Base-by-base conservation (phyloP, 2,797 vertebrate genomes). In the Triplophysa yarkandensis region DNA sequence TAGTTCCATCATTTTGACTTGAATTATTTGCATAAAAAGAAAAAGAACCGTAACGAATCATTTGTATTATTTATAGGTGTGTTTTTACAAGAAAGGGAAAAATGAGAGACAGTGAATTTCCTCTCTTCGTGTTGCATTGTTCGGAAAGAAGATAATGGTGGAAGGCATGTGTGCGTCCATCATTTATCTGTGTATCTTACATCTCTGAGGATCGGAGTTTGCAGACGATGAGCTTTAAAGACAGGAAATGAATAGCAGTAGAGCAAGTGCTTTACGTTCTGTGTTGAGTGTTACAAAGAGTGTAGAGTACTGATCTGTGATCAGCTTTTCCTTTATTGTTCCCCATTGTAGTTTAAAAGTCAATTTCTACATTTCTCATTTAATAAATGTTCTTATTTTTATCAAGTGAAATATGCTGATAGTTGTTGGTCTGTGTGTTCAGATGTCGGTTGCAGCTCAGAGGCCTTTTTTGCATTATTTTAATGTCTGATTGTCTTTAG, bases 181-280 rank as follows among this genome's bases (percentile, higher is more conserved):
- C 68, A 41, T 66, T 76, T 72, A 68, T 71, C 46, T 80, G 77
- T 83, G 79, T 82, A 61, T 80, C n/a, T 55, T 79, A 78, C 87
- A 87, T 77, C 79, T 88, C 86, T 25, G 5, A 76, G 61, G 81
- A 64, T 70, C 73, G 28, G 46, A n/a, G 65, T 78, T 76, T 61
- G 82, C 44, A 80, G 70, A 62, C 79, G 76, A 78, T 77, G 83
- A 83, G 86, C 86, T 91, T 90, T 91, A 88, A 91, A 88, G 88
- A 88, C 82, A 80, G 78, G 50, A 80, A 83, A 84, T 80, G 28
- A 67, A 73, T 81, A 82, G 76, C 83, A 73, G 64, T 82, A 71
- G 66, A 77, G 83, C 77, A 75, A 88, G 84, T 81, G 87, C 86
- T n/a, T n/a, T n/a, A n/a, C n/a, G n/a, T n/a, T 50, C 83, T 46